Evolutionary conservation across 2,888 invertebrate genomes (phyloP), one percentile per base, ranked within the genome.

Genomic region (Homarus gammarus): DNA sequence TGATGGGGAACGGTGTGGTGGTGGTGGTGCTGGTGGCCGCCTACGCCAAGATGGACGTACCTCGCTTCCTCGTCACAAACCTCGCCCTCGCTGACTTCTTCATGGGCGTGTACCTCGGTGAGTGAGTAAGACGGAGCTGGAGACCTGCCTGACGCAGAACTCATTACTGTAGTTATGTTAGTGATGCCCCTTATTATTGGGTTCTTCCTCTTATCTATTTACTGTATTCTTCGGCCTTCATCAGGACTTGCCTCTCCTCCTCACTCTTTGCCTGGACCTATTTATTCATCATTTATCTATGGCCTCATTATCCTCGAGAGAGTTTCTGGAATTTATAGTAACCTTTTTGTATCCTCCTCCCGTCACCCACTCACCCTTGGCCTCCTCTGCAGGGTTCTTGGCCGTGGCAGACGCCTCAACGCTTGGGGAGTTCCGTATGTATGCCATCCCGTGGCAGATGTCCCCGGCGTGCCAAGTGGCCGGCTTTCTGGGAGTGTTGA

Each of bases 361-460:
- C 22, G 3, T n/a, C 56, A 36, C 22, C 22, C 10, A 33, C 64
- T 40, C 61, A 94, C 94, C 90, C 93, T 94, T 12, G 31, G 27
- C 22, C 61, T 83, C 44, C 81, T 64, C 92, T 93, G 36, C 93
- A 96, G 98, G 98, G 0, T 96, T 99, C 93, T 94, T 99, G 93
- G 99, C 99, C 0, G 97, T 99, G 72, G 98, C 99, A 83, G 99
- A 99, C 94, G 98, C 98, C 0, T 97, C 97, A 36, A 99, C 99
- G 0, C 94, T 99, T 90, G 99, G 99, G 38, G 98, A 98, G 94
- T 99, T 99, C 94, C 96, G 98, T 92, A 97, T 97, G 95, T 98
- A 98, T 94, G 99, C 99, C 27, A 98, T 99, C 92, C 97, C 97
- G 0, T 99, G 99, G 99, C 99, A 99, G 95, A 97, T 97, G 96